Conservation (phyloP, 2,888 invertebrate genomes). For the Hydrotaea diabolus region DNA sequence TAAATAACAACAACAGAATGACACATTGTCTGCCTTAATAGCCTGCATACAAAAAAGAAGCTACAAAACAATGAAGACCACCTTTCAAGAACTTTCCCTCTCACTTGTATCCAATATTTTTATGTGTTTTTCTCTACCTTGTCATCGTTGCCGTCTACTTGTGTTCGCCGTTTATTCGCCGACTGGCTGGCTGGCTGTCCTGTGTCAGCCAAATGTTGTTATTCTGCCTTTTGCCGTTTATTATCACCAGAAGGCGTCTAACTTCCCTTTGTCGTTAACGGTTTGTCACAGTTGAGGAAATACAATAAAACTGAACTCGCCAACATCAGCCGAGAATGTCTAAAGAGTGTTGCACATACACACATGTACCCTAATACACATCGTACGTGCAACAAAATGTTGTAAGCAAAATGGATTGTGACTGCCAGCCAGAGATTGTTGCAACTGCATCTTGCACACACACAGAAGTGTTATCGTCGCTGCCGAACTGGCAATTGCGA, state of each 20-base stretch:
- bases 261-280: constrained; percentile 68
- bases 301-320: constrained; percentile 61
- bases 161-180: neutral
- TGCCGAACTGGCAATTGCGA: constrained; percentile 55
- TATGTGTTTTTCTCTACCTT: neutral
- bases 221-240: constrained; percentile 36
- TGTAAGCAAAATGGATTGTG: constrained; percentile 31
- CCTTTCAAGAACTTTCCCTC: constrained; percentile 59
- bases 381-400: constrained; percentile 8
- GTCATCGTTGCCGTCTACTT: neutral
- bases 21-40: constrained; percentile 7
- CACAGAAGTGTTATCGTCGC: neutral
- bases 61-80: constrained; percentile 6
- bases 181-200: constrained; percentile 51
- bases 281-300: constrained; percentile 67
- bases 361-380: no score
- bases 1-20: neutral
- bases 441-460: neutral
- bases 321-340: constrained; percentile 2
- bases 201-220: constrained; percentile 65
- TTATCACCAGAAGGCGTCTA: constrained; percentile 68
- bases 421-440: constrained; percentile 19
- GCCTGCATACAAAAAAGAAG: neutral
- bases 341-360: no score
- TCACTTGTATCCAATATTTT: constrained; percentile 41